These are phyloP conservation scores for Lycaena phlaeas DNA, from an alignment of 2,888 invertebrate species.

Conservation along the genomic window DNA sequence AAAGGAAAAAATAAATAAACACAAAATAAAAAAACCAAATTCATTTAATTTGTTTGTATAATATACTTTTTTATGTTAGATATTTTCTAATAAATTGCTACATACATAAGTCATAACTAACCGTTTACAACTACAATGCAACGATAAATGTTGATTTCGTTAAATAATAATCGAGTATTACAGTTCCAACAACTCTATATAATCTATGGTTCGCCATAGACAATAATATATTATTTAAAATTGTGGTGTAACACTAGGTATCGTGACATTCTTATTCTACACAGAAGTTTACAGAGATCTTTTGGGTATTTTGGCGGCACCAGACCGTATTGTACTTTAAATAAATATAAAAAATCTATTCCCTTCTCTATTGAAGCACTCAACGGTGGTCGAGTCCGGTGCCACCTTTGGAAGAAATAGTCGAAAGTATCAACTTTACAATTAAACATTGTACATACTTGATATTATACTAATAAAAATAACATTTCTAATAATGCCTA, in stretches of 20 bases:
- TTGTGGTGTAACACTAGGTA: slow-evolving; percentile 39
- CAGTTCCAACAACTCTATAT: slow-evolving; percentile 60
- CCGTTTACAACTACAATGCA: slow-evolving; percentile 41
- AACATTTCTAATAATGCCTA: slow-evolving; percentile 48
- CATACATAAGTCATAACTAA: slow-evolving; percentile 53
- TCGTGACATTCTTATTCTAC: slow-evolving; percentile 28
- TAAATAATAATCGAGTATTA: slow-evolving; percentile 70
- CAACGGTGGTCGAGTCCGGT: slow-evolving; percentile 12
- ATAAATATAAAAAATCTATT: background rate
- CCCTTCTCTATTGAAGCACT: slow-evolving; percentile 1
- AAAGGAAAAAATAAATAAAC: slow-evolving; percentile 33
- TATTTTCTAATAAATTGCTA: slow-evolving; percentile 58
- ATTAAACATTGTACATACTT: slow-evolving; percentile 34
- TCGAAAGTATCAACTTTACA: slow-evolving; percentile 38
- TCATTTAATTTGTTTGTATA: slow-evolving; percentile 67
- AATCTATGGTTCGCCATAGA: slow-evolving; percentile 62
- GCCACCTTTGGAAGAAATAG: slow-evolving; percentile 21
- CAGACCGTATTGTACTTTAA: slow-evolving; percentile 4
- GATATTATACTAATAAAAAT: slow-evolving; percentile 34
- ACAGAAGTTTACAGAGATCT: slow-evolving; percentile 52
- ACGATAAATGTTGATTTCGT: slow-evolving; percentile 51
- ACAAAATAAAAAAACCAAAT: slow-evolving; percentile 47
- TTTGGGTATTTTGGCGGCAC: slow-evolving; percentile 32
- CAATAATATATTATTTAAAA: slow-evolving; percentile 41
- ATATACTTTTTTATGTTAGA: slow-evolving; percentile 55